These are phyloP conservation scores for Pherbina coryleti DNA, from an alignment of 2,888 invertebrate species.

Conservation along the genomic window DNA sequence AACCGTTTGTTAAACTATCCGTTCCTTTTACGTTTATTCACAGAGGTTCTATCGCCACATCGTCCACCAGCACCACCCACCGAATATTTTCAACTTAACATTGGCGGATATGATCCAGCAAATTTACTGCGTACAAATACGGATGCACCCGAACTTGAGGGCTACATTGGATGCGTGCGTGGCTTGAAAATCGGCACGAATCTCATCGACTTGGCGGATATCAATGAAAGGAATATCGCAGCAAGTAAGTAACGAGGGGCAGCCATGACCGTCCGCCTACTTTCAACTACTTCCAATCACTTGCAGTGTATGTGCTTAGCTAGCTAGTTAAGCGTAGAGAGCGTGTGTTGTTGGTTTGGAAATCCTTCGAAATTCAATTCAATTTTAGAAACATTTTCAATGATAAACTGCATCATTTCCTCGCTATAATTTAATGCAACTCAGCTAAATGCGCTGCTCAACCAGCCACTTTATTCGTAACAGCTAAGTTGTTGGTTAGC, in stretches of 20 bases:
- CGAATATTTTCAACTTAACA: constrained; percentile 89
- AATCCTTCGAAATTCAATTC: constrained; percentile 34
- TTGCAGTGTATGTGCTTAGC: too few relatives aligned
- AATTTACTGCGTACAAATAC: constrained; percentile 75
- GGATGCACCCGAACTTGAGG: constrained; percentile 73
- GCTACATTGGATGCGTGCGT: constrained; percentile 88
- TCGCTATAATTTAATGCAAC: constrained; percentile 20
- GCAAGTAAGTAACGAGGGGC: constrained; percentile 72
- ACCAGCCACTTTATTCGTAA: neutral
- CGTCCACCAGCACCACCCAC: constrained; percentile 90
- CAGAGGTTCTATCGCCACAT: constrained; percentile 89
- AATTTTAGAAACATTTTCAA: constrained; percentile 18
- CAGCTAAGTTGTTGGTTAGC: neutral
- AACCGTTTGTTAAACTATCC: too few relatives aligned
- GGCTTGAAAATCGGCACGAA: constrained; percentile 88
- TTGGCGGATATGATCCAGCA: constrained; percentile 86
- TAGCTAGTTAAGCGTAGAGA: constrained; percentile 22
- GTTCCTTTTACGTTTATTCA: constrained; percentile 45
- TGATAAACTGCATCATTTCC: constrained; percentile 37
- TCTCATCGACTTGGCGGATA: constrained; percentile 81
- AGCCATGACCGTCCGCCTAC: neutral
- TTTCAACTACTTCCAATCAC: neutral
- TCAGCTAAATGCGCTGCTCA: too few relatives aligned
- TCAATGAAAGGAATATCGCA: constrained; percentile 78
- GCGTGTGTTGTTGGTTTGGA: constrained; percentile 47